Base-by-base conservation (phyloP, 2,113 vertebrate genomes). In the Paratilapia polleni region DNA sequence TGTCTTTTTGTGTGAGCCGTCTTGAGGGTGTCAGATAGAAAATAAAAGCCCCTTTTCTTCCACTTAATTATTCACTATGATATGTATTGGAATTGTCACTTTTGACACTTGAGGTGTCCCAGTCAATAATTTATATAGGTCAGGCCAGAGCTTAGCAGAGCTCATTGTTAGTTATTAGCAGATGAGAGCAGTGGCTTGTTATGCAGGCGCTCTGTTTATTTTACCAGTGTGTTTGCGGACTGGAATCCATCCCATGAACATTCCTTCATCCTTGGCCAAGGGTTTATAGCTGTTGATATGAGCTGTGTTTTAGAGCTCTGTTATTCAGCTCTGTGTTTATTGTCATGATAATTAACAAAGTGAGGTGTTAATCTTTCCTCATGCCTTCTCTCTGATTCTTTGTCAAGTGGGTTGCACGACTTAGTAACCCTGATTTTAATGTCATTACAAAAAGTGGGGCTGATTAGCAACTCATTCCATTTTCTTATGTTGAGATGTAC, bases 61-160 rank as follows among this genome's bases (percentile, higher is more conserved):
- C 81, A 79, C 89, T 94, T 92, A 91, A 94, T 95, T 94, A 94
- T 95, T 95, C 89, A 89, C 88, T 26, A 54, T 90, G 93, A 93
- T 92, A 93, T 86, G 89, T 92, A 94, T 92, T 93, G 91, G 87
- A 92, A 94, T 94, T 92, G 95, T 95, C 95, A 93, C 88, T 94
- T 95, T 87, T 93, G 93, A 95, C 92, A 94, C 93, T 92, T 86
- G 85, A 95, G 93, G 90, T 92, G 91, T 94, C 91, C 78, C 92
- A 89, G 94, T 95, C 94, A 92, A 93, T 95, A 90, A 94, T 95
- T 94, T 91, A 94, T 95, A 84, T 90, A 91, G 94, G 95, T 95
- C 94, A 94, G 87, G 83, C 84, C 77, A n/a, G n/a, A 70, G 77
- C 87, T 90, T 87, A 91, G 81, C 85, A 43, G 49, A 61, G 84